Conservation (phyloP, 2,113 vertebrate genomes). For the Etheostoma spectabile region DNA sequence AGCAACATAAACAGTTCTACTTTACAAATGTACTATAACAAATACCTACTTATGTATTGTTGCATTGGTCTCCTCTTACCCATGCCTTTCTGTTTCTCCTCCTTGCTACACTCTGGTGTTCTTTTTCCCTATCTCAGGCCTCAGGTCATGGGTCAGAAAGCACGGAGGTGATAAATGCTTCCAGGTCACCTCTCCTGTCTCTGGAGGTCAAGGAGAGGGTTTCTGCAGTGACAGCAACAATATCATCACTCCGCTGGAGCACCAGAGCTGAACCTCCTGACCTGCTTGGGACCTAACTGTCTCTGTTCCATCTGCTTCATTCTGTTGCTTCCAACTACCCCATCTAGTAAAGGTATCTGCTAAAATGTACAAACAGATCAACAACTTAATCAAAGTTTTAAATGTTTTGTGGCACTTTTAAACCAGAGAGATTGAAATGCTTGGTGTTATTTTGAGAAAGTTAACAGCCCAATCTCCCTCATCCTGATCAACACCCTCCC, state of each 20-base stretch:
- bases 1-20: background rate
- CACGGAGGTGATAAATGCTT: conserved; percentile 78
- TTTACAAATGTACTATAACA: background rate
- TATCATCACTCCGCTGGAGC: conserved; percentile 68
- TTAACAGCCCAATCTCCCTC: conserved; percentile 35
- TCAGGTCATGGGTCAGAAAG: conserved; percentile 64
- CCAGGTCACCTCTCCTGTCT: conserved; percentile 76
- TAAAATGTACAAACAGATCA: background rate
- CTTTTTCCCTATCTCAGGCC: conserved; percentile 44
- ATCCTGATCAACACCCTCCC: conserved; percentile 48
- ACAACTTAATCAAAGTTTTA: background rate
- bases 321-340: conserved; percentile 7
- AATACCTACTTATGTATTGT: conserved; percentile 1
- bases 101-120: background rate
- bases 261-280: conserved; percentile 49
- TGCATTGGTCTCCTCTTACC: background rate
- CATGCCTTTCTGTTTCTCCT: conserved; percentile 18
- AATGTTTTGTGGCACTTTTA: background rate
- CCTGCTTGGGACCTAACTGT: conserved; percentile 25
- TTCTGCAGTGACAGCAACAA: conserved; percentile 74
- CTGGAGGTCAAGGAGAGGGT: conserved; percentile 54
- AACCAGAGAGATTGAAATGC: conserved; percentile 12
- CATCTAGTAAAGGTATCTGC: conserved; percentile 3
- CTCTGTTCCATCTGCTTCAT: conserved; percentile 28
- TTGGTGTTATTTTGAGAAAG: conserved; percentile 22